phyloP scores from a whole-genome alignment of 2,888 invertebrate species.

The Tromatobia lineatoria region DNA sequence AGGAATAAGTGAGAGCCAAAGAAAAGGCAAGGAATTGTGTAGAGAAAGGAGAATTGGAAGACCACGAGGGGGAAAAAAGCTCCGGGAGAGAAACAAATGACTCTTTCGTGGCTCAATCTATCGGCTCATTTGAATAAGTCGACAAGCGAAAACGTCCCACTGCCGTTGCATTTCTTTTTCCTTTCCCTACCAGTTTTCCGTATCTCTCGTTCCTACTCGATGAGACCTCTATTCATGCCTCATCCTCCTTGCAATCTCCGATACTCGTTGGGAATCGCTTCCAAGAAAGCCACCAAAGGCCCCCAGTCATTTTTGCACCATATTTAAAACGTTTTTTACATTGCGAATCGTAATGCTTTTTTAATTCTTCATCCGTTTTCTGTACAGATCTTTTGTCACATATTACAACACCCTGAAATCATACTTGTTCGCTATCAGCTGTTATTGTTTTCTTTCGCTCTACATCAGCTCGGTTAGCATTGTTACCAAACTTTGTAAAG shows the following conservation, averaged over 20 bases:
- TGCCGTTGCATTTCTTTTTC: constrained; percentile 44
- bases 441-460: too few relatives aligned
- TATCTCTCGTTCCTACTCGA: constrained; percentile 24
- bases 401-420: background rate
- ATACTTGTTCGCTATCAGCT: background rate
- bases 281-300: constrained; percentile 12
- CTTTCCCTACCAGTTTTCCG: constrained; percentile 25
- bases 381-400: background rate
- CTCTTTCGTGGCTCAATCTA: constrained; percentile 80
- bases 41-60: constrained; percentile 21
- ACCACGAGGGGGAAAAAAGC: constrained; percentile 46
- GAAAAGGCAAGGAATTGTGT: background rate
- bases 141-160: constrained; percentile 66
- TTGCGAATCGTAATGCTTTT: constrained; percentile 71
- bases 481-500: too few relatives aligned
- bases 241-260: constrained; percentile 50
- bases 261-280: constrained; percentile 43
- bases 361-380: constrained; percentile 4
- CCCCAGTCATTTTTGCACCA: constrained; percentile 58
- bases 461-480: too few relatives aligned
- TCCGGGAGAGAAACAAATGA: constrained; percentile 79
- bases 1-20: background rate
- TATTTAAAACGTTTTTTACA: constrained; percentile 69
- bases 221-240: constrained; percentile 24
- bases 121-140: constrained; percentile 82